Evolutionary conservation across 2,113 vertebrate genomes (phyloP), one percentile per base, ranked within the genome.

Genomic region (Rhynchopsitta pachyrhyncha): DNA sequence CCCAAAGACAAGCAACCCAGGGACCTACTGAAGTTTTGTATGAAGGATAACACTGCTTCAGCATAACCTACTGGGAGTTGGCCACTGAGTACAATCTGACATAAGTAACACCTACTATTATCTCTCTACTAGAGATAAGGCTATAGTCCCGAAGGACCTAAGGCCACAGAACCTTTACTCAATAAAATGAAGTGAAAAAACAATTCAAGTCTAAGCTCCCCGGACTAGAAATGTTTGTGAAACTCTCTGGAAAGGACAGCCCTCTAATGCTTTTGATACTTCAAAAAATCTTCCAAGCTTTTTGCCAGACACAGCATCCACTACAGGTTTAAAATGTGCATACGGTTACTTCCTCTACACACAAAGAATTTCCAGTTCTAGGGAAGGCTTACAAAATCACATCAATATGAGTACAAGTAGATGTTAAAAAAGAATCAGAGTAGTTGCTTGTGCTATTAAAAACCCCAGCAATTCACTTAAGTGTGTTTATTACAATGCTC

Each of bases 341-440:
- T 68, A 37, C 3, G 1, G 70, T 76, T 88, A 71, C 52, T 44
- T 88, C 55, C 64, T 63, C 27, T 24, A 57, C 14, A 39, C 15
- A 63, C 35, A 55, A 60, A 59, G 31, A 53, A 88, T 50, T 88
- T 41, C 35, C 82, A 50, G 73, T 74, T 78, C 76, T 23, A 81
- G 49, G 22, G 71, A 66, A 82, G 23, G 17, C 44, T 86, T 93
- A 35, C 39, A 55, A 88, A 95, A 83, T 67, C 64, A 82, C 82
- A 86, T 82, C 84, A 80, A 29, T 82, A 31, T 27, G 60, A 78
- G 68, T 62, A 70, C 85, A 74, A 77, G 37, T 2, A 81, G 75
- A 67, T 74, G 35, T 81, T 68, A 93, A 73, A 87, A 91, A 88
- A 62, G 31, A 95, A 85, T 70, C 82, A 80, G 70, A 74, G 76